These are phyloP conservation scores for Drosophila auraria DNA, from an alignment of 1,140 invertebrate genomes.

Conservation along the genomic window DNA sequence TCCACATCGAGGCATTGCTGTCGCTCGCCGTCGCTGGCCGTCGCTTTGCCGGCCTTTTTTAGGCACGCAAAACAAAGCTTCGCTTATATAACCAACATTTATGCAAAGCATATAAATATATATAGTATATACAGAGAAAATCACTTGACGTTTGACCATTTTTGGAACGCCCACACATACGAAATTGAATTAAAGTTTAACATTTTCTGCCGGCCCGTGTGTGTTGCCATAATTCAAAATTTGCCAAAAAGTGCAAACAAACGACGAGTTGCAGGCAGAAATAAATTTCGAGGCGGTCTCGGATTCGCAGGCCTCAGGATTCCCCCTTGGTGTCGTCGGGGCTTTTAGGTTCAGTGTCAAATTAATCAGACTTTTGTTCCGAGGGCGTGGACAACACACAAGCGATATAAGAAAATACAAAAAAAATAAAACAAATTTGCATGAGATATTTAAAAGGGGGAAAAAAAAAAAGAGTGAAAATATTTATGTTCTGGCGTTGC, in stretches of 20 bases:
- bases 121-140: slow-evolving; percentile 28
- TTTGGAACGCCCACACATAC: slow-evolving; percentile 73
- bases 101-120: slow-evolving; percentile 26
- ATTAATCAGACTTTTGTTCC: slow-evolving; percentile 79
- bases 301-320: slow-evolving; percentile 32
- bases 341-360: slow-evolving; percentile 75
- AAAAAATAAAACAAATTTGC: slow-evolving; percentile 68
- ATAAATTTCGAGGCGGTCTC: slow-evolving; percentile 61
- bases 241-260: slow-evolving; percentile 66
- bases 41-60: slow-evolving; percentile 68
- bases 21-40: background rate
- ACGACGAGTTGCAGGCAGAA: slow-evolving; percentile 27
- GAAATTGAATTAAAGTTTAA: slow-evolving; percentile 71
- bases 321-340: slow-evolving; percentile 57
- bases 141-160: slow-evolving; percentile 77
- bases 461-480: slow-evolving; percentile 32
- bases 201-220: slow-evolving; percentile 13
- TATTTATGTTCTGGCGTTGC: slow-evolving; percentile 61
- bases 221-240: slow-evolving; percentile 70
- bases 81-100: slow-evolving; percentile 42
- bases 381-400: slow-evolving; percentile 47
- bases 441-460: slow-evolving; percentile 33
- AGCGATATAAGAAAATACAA: slow-evolving; percentile 20
- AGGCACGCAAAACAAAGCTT: slow-evolving; percentile 73
- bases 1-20: slow-evolving; percentile 7